These are phyloP conservation scores for Myotis lucifugus DNA, from an alignment of 2,113 vertebrate species.

Conservation along the genomic window DNA sequence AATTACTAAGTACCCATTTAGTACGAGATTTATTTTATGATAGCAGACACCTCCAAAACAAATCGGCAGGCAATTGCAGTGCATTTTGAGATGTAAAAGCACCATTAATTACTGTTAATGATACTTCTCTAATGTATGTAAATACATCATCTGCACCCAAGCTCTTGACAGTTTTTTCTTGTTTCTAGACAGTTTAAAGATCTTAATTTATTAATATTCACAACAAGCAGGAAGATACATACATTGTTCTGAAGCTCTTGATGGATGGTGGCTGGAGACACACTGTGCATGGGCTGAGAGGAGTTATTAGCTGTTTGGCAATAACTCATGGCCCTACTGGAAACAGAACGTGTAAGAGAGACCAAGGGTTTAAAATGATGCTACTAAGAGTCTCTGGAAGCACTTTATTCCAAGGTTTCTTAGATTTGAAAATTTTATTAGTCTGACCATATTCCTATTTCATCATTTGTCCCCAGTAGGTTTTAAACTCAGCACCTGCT, in stretches of 20 bases:
- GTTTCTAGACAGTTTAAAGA: conserved; percentile 75
- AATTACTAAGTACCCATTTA: conserved; percentile 74
- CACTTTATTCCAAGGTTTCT: conserved; percentile 57
- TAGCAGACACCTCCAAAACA: conserved; percentile 67
- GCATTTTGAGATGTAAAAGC: conserved; percentile 73
- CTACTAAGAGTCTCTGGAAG: conserved; percentile 77
- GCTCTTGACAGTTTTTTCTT: conserved; percentile 78
- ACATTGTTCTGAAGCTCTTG: conserved; percentile 80
- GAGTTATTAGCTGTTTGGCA: conserved; percentile 76
- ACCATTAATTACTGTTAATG: conserved; percentile 79
- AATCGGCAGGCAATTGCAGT: conserved; percentile 69
- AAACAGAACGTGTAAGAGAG: conserved; percentile 59
- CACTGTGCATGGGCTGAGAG: conserved; percentile 73
- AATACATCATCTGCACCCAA: conserved; percentile 70
- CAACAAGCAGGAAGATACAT: conserved; percentile 74
- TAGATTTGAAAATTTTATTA: conserved; percentile 77
- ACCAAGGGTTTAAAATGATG: conserved; percentile 71
- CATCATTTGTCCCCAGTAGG: conserved; percentile 70
- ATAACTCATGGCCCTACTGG: conserved; percentile 63
- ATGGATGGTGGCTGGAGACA: conserved; percentile 77
- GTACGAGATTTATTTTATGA: conserved; percentile 75
- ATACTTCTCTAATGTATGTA: conserved; percentile 70
- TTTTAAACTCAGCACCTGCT: conserved; percentile 78
- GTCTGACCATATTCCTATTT: conserved; percentile 57
- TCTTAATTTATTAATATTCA: conserved; percentile 82